A percentile compares a stretch with the other conserved stretches of the same genome.
Conservation (phyloP, 2,113 vertebrate genomes). For the Damaliscus lunatus region DNA sequence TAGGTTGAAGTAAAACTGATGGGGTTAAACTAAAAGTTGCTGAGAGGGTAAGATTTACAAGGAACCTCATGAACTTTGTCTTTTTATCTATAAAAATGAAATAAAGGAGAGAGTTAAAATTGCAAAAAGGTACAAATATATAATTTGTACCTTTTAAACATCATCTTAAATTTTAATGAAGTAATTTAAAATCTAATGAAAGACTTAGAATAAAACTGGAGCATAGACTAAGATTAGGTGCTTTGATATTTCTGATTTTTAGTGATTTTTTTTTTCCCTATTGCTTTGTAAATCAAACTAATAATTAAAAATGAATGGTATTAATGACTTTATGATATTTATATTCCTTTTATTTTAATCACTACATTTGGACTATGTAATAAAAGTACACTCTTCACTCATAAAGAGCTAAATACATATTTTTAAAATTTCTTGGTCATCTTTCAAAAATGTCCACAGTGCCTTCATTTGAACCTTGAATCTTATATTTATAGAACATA, state of each 20-base stretch:
- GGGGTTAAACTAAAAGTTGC: constrained; percentile 20
- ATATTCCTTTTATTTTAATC: constrained; percentile 23
- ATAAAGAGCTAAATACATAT: neutral
- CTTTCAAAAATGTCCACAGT: neutral
- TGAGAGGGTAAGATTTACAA: constrained; percentile 34
- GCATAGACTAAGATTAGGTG: neutral
- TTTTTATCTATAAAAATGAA: neutral
- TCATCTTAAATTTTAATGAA: neutral
- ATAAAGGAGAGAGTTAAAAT: neutral
- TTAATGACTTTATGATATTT: neutral
- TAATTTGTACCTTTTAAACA: neutral
- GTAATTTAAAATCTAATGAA: neutral
- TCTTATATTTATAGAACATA: neutral
- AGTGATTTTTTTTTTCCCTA: neutral
- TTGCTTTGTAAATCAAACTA: constrained; percentile 21
- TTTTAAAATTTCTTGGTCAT: neutral
- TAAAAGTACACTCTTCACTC: constrained; percentile 17
- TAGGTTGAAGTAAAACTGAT: constrained; percentile 21
- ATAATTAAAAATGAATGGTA: neutral
- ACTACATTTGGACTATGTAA: neutral
- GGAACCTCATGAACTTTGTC: neutral
- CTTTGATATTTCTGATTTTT: neutral
- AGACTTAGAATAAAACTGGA: neutral
- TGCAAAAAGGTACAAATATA: neutral
- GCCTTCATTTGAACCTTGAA: constrained; percentile 25